Evolutionary conservation across 2,797 vertebrate genomes (phyloP), one percentile per base, ranked within the genome.

Genomic region (Cuniculus paca): DNA sequence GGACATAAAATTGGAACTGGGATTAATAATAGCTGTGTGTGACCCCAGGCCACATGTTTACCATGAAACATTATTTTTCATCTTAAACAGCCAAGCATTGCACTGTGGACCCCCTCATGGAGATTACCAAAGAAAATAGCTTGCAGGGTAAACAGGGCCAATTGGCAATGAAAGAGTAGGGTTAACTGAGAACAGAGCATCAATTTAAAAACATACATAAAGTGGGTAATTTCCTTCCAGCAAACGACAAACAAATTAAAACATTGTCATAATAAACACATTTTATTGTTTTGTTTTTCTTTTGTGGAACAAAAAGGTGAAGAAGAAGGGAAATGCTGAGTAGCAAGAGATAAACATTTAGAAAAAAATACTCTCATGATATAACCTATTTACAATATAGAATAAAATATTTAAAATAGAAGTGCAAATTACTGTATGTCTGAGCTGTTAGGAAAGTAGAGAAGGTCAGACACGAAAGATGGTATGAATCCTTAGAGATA

Each of bases 41-140:
- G 19, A 83, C 50, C 52, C 22, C 4, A 28, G 50, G 20, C 16
- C 83, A 31, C 45, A 31, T 61, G 60, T 88, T 94, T 92, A 78
- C n/a, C 50, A 90, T 8, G 20, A 65, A 60, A 79, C 39, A 7
- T 8, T 65, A 74, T 13, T 77, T 48, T 48, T 93, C 77, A 3
- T 87, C 75, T 75, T 87, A 72, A 94, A 90, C 2, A 91, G 26
- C 74, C 95, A 65, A 58, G 31, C 52, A 34, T 78, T 80, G 56
- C 8, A 45, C 31, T 70, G 6, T 80, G 45, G 45, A 79, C 50
- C 95, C 70, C 82, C 2, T 94, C 36, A 50, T 1, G 85, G 87
- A 83, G 17, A 31, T 88, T 78, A 88, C 42, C 12, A 19, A 85
- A 61, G 14, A 81, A 96, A 92, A 90, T 36, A 88, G 42, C 75